These are phyloP conservation scores for Rotaria macrura DNA, from an alignment of 2,888 invertebrate genomes.

Conservation along the genomic window DNA sequence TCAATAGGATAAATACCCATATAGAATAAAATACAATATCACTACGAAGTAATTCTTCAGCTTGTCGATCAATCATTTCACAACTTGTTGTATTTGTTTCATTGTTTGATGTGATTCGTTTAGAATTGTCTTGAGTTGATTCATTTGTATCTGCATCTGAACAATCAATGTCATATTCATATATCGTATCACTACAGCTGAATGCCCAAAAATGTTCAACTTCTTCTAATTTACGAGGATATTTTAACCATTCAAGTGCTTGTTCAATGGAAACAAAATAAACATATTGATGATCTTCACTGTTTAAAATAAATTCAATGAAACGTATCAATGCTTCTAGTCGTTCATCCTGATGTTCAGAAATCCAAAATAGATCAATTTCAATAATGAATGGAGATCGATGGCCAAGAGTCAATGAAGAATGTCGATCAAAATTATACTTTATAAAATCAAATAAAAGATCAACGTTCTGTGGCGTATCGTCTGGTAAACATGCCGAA, in stretches of 20 bases:
- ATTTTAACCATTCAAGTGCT: slow-evolving; percentile 34
- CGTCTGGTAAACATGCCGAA: neutral
- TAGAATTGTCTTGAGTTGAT: neutral
- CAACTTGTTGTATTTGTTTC: neutral
- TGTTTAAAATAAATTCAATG: slow-evolving; percentile 23
- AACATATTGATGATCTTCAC: slow-evolving; percentile 21
- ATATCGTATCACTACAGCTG: neutral
- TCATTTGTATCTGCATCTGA: neutral
- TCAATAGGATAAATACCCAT: slow-evolving; percentile 26
- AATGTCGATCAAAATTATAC: slow-evolving; percentile 7
- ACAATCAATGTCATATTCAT: slow-evolving; percentile 18
- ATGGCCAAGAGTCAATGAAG: neutral
- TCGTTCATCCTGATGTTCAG: neutral
- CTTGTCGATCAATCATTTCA: neutral
- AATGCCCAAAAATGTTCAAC: slow-evolving; percentile 10
- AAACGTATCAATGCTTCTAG: slow-evolving; percentile 23
- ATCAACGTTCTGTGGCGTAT: neutral
- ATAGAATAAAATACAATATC: slow-evolving; percentile 17
- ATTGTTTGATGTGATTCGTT: neutral
- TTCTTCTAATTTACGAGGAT: neutral
- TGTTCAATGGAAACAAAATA: slow-evolving; percentile 30
- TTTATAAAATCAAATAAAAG: neutral
- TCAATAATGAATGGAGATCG: slow-evolving; percentile 9
- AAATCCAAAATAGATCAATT: neutral
- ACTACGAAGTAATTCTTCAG: slow-evolving; percentile 28